phyloP scores from a whole-genome alignment of 1,140 invertebrate species.

The Pogonomyrmex barbatus region DNA sequence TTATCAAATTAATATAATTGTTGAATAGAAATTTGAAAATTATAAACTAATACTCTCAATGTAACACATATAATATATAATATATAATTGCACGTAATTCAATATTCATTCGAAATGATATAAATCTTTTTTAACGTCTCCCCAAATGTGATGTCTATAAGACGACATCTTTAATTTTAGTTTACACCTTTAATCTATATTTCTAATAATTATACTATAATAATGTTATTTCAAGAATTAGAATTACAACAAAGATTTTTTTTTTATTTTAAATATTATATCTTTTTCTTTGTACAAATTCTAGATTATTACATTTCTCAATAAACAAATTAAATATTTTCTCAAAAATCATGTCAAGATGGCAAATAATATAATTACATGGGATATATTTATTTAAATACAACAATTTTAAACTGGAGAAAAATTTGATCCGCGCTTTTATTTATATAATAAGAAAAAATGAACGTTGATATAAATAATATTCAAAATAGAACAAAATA shows the following conservation, averaged over 20 bases:
- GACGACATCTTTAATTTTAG: neutral
- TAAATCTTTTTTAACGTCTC: too few relatives aligned
- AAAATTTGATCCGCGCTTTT: neutral
- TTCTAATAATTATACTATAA: neutral
- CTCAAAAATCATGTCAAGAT: too few relatives aligned
- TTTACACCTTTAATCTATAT: neutral
- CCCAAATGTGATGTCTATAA: neutral
- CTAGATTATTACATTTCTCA: too few relatives aligned
- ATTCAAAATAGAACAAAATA: slow-evolving; percentile 1
- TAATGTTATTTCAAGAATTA: neutral
- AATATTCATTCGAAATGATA: neutral
- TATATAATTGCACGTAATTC: neutral
- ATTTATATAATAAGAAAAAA: slow-evolving; percentile 1
- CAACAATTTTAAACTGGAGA: neutral
- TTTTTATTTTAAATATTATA: too few relatives aligned
- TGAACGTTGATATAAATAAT: neutral
- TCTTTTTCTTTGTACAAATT: too few relatives aligned
- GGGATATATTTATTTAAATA: too few relatives aligned
- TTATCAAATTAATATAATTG: neutral
- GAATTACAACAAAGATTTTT: neutral
- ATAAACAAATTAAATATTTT: too few relatives aligned
- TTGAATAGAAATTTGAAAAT: neutral
- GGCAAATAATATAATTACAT: too few relatives aligned
- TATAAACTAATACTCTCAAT: neutral
- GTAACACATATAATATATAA: neutral